Evolutionary conservation across 2,888 invertebrate genomes (phyloP), one percentile per base, ranked within the genome.

Genomic region (Hydrotaea cyrtoneurina): DNA sequence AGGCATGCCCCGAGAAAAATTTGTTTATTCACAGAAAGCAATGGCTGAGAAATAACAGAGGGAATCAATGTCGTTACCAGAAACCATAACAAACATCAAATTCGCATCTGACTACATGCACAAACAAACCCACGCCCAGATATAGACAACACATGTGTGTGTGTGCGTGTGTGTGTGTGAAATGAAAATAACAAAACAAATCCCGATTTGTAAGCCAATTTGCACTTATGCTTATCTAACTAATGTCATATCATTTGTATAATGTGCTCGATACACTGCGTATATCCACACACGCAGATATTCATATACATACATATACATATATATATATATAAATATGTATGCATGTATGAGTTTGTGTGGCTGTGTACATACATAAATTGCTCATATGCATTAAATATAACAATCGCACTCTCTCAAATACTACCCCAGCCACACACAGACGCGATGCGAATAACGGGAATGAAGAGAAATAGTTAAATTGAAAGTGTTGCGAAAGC

Each of bases 171-270:
- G 72, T 81, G 71, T 84, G 76, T 81, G 86, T 76, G 76, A 77
- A 86, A 83, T 82, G 66, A 82, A 76, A 83, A 85, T 79, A 82
- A 84, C 85, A 83, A 23, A 85, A 87, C 91, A 91, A 92, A 91
- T 91, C 91, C 90, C 91, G 90, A 90, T 90, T 92, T 92, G 91
- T 92, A 92, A 92, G 91, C 92, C 92, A 92, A 92, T 92, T 92
- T 92, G 92, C 92, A 92, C 92, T 91, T 91, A 92, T 91, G 91
- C 92, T 92, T 92, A 91, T 91, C 91, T 92, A 89, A 91, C 91
- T 92, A 90, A 92, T 92, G 91, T 92, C 91, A 89, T 92, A 91
- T 90, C 92, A 92, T 92, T 92, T 92, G 92, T 92, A 89, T 91
- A 91, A 91, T 92, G 91, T 88, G 88, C 90, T 89, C 88, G 88